Evolutionary conservation across 1,140 invertebrate species (phyloP).

Genomic region (Bombyx mori): DNA sequence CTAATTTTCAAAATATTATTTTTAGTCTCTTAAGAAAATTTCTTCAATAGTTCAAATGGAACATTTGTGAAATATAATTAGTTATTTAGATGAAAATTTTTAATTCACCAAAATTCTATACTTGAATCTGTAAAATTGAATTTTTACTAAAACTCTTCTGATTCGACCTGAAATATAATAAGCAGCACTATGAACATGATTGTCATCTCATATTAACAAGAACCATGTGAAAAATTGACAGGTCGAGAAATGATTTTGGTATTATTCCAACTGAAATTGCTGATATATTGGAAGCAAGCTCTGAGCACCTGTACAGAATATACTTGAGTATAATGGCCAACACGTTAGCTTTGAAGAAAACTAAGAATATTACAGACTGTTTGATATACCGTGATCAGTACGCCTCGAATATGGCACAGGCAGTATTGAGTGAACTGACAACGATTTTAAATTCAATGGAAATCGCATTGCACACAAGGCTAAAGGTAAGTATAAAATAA

Average conservation of each 20-base stretch:
- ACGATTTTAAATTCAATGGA: slow-evolving; percentile 55
- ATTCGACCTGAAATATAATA: no score
- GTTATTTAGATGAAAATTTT: no score
- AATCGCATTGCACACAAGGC: slow-evolving; percentile 41
- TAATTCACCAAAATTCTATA: no score
- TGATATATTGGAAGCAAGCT: slow-evolving; percentile 49
- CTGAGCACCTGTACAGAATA: slow-evolving; percentile 54
- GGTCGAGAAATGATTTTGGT: slow-evolving; percentile 18
- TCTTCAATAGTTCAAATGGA: no score
- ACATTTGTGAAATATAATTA: no score
- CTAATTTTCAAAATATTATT: no score
- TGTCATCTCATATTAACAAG: no score
- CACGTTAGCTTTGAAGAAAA: slow-evolving; percentile 47
- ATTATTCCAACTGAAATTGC: slow-evolving; percentile 46
- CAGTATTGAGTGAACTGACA: slow-evolving; percentile 47
- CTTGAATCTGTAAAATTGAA: no score
- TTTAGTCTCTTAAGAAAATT: no score
- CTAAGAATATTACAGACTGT: slow-evolving; percentile 38
- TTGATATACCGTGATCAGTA: slow-evolving; percentile 50
- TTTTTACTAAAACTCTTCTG: no score
- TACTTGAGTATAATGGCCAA: slow-evolving; percentile 55
- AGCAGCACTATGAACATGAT: no score
- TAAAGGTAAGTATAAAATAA: slow-evolving; percentile 35
- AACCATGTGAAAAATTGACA: slow-evolving; percentile 10
- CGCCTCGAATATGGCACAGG: slow-evolving; percentile 51